These are phyloP conservation scores for Rallus limicola DNA, from an alignment of 2,113 vertebrate genomes.

Conservation along the genomic window DNA sequence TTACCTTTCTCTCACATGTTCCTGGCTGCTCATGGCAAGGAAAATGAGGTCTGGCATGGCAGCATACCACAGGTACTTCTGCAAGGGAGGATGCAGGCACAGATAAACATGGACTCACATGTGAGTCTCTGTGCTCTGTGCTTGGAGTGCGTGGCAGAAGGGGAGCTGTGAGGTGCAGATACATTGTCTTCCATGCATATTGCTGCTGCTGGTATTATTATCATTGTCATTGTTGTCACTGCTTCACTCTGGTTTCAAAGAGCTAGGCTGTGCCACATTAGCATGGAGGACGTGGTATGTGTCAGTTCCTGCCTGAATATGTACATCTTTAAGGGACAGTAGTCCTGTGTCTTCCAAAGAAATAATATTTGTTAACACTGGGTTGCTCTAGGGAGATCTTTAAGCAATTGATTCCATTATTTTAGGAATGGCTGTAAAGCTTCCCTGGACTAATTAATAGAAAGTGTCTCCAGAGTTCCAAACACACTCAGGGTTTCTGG, in stretches of 20 bases:
- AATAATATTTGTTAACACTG: fast-evolving
- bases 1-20: not conserved
- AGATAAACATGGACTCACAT: not conserved
- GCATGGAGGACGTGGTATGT: not conserved
- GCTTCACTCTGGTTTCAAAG: not conserved
- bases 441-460: conserved; percentile 25
- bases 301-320: not conserved
- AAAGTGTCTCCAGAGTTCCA: not conserved
- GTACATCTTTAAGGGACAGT: not conserved
- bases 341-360: not conserved
- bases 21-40: not conserved
- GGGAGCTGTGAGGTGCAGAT: not conserved
- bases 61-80: not conserved
- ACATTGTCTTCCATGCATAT: not conserved
- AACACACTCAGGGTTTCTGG: not conserved
- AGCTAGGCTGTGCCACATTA: not conserved
- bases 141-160: not conserved
- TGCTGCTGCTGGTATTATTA: no score
- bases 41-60: not conserved
- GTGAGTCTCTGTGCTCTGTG: not conserved
- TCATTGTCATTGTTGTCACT: not conserved
- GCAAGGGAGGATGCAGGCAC: not conserved
- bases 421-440: not conserved
- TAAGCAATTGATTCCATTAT: not conserved
- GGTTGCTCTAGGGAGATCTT: not conserved